These are phyloP conservation scores for Nephrotoma guestfalica DNA, from an alignment of 2,888 invertebrate genomes.

Conservation along the genomic window DNA sequence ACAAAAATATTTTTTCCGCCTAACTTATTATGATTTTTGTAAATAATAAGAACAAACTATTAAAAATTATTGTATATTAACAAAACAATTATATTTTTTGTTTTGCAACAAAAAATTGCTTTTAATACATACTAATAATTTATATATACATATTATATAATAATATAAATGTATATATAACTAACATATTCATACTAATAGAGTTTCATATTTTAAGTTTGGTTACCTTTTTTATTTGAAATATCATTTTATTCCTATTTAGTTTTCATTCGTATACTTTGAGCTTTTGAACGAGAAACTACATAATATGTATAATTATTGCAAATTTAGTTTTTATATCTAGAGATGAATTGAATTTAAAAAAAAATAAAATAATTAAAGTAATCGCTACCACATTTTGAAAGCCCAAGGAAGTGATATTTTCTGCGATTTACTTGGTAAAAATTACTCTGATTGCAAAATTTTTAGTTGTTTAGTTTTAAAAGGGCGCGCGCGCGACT, in stretches of 20 bases:
- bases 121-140: not conserved
- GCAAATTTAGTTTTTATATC: not conserved
- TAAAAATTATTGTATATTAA: not conserved
- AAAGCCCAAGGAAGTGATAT: not conserved
- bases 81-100: not conserved
- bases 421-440: not conserved
- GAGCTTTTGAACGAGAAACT: not conserved
- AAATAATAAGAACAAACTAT: constrained; percentile 1
- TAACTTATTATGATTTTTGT: constrained; percentile 5
- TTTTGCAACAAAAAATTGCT: not conserved
- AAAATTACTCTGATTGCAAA: not conserved
- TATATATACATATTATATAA: not conserved
- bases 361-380: not conserved
- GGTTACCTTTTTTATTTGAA: constrained; percentile 1
- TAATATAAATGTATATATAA: not conserved
- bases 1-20: not conserved
- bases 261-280: not conserved
- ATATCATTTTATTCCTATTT: not conserved
- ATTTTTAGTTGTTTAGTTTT: not conserved
- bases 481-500: not conserved
- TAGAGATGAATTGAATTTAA: not conserved
- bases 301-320: not conserved
- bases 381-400: not conserved
- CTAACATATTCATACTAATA: not conserved
- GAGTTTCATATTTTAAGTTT: constrained; percentile 1